phyloP scores from a whole-genome alignment of 1,140 invertebrate species.

The Adoxophyes honmai region DNA sequence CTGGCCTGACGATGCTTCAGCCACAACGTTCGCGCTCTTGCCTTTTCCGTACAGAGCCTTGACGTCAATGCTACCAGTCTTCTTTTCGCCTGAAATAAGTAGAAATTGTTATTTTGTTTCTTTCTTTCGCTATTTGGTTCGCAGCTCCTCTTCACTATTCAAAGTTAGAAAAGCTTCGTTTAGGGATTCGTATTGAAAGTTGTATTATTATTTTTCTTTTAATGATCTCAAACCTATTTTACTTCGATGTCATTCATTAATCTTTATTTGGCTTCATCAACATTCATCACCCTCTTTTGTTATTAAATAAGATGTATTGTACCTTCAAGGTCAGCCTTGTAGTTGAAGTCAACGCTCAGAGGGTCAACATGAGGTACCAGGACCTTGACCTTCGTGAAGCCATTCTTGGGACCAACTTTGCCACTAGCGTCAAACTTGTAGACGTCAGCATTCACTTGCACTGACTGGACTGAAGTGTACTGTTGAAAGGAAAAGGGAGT shows the following conservation, averaged over 20 bases:
- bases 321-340: slow-evolving; percentile 52
- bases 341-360: slow-evolving; percentile 49
- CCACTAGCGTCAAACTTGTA: slow-evolving; percentile 62
- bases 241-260: too few relatives aligned
- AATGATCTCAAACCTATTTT: too few relatives aligned
- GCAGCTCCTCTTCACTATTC: too few relatives aligned
- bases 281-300: too few relatives aligned
- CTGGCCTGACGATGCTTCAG: slow-evolving; percentile 49
- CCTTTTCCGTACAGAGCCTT: slow-evolving; percentile 77
- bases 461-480: slow-evolving; percentile 63
- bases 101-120: not conserved
- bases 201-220: too few relatives aligned
- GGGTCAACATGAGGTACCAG: slow-evolving; percentile 53
- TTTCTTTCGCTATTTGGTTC: too few relatives aligned
- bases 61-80: slow-evolving; percentile 49
- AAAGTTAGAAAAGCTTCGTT: too few relatives aligned
- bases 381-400: slow-evolving; percentile 76
- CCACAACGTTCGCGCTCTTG: slow-evolving; percentile 65
- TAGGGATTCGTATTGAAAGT: too few relatives aligned
- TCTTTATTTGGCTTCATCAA: too few relatives aligned
- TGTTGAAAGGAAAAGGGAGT: slow-evolving; percentile 24
- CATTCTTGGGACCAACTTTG: slow-evolving; percentile 67
- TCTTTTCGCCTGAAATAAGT: slow-evolving; percentile 37
- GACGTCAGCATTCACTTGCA: slow-evolving; percentile 63
- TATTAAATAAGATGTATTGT: slow-evolving; percentile 17